Base-by-base conservation (phyloP, 2,113 vertebrate species). In the Misgurnus mizolepis region DNA sequence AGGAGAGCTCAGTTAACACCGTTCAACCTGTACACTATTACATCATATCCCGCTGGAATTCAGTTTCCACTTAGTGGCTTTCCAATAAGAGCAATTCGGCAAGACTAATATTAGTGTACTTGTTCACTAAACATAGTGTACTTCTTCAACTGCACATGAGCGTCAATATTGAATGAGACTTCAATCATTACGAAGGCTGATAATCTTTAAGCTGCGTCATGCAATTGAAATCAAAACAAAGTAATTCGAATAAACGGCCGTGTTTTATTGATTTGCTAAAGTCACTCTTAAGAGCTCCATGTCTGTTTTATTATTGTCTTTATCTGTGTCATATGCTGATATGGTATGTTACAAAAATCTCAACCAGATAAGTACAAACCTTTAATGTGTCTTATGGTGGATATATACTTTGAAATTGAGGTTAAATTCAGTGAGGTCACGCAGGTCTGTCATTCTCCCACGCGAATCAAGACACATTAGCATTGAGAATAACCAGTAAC, bases 31-130 rank as follows among this genome's bases (percentile, higher is more conserved):
- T 43, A 18, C 69, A 40, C 67, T 80, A 76, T 89, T 88, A 84
- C 84, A 89, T 81, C 88, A 83, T 56, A 72, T 60, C 15, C 80
- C 84, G 82, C 73, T 69, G 80, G 83, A 88, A 86, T 81, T 84
- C 81, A 71, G 71, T 80, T 87, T 86, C 83, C 80, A 39, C 58
- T 85, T 39, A 77, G 27, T 77, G 74, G 27, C 40, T 10, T 77
- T 77, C 74, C 40, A 66, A 66, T 40, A 77, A 77, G 47, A 66
- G 67, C 40, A 0, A 4, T 67, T 47, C 7, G 4, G 55, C 15
- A 11, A 70, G 34, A 70, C 65, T 62, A 40, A 65, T 61, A 77
- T 60, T 50, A 55, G 34, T 40, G 55, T 53, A 34, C 27, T 34
- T 22, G 22, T 22, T 22, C 22, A 22, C 22, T 22, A 22, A 22